Base-by-base conservation (phyloP, 2,113 vertebrate species). In the Zeus faber region DNA sequence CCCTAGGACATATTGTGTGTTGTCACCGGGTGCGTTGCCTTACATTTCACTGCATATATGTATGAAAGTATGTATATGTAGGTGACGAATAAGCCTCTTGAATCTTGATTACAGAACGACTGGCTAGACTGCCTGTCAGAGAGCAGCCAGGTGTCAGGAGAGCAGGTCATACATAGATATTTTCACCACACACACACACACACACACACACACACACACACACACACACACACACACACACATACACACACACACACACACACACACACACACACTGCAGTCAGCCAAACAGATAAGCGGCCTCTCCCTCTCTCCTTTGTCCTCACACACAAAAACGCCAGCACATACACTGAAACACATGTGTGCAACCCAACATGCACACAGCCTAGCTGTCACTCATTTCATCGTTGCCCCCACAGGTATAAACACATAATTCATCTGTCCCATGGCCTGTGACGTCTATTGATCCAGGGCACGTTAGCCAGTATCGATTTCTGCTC, bases 181-280 rank as follows among this genome's bases (percentile, higher is more conserved):
- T 11, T 35, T 51, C 31, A 54, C 61, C 49, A 35, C 46, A 67
- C 53, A 26, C 80, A 52, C 17, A 57, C 45, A 25, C n/a, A 40
- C 25, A 26, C 50, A 43, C 33, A 21, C 60, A 41, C 27, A 22
- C 53, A 8, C 20, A 31, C 47, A 26, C 17, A 23, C 18, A 23
- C 44, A 10, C 48, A 25, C 26, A 29, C 14, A 17, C 47, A 40
- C 47, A 25, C 44, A 45, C 10, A 45, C 40, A 51, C 43, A 57
- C 27, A 17, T 44, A 47, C 57, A 50, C 35, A 33, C 74, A 54
- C 62, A 67, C 46, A 47, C 68, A 53, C 52, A 54, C 60, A 33
- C 57, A 41, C 64, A 1, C 33, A 35, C 33, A 35, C 33, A 35
- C 3, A 35, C 33, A 7, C 10, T 35, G 3, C 33, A 35, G n/a